phyloP scores from a whole-genome alignment of 1,140 invertebrate species.

The silkworm (Bombyx mori) region DNA sequence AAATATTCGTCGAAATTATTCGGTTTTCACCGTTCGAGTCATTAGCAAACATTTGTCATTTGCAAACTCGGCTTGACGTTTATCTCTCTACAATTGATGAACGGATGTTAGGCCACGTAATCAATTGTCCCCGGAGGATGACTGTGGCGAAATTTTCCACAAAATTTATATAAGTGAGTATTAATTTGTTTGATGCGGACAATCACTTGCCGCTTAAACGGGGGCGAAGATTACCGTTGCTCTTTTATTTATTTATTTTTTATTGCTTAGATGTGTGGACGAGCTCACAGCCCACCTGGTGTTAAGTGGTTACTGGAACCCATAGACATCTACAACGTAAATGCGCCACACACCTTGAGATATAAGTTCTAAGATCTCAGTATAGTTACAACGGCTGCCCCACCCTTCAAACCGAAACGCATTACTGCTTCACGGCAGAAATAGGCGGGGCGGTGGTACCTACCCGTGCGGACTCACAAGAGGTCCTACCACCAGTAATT shows the following conservation, averaged over 20 bases:
- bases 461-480: no score
- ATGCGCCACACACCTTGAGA: no score
- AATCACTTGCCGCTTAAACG: not conserved
- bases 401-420: no score
- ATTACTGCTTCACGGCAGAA: no score
- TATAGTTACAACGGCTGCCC: no score
- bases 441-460: no score
- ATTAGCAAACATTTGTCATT: conserved; percentile 66
- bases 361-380: no score
- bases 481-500: no score
- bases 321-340: no score
- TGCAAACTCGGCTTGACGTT: conserved; percentile 51
- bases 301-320: no score
- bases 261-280: no score
- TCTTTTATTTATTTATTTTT: not conserved
- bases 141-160: conserved; percentile 32
- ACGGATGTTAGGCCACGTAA: conserved; percentile 49
- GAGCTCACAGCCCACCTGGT: no score
- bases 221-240: not conserved
- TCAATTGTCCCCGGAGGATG: conserved; percentile 47
- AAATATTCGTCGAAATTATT: conserved; percentile 34
- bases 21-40: conserved; percentile 34
- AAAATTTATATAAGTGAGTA: conserved; percentile 23
- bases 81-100: conserved; percentile 61
- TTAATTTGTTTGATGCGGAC: conserved; percentile 23